Base-by-base conservation (phyloP, 2,888 invertebrate species). In the Apoda limacodes region DNA sequence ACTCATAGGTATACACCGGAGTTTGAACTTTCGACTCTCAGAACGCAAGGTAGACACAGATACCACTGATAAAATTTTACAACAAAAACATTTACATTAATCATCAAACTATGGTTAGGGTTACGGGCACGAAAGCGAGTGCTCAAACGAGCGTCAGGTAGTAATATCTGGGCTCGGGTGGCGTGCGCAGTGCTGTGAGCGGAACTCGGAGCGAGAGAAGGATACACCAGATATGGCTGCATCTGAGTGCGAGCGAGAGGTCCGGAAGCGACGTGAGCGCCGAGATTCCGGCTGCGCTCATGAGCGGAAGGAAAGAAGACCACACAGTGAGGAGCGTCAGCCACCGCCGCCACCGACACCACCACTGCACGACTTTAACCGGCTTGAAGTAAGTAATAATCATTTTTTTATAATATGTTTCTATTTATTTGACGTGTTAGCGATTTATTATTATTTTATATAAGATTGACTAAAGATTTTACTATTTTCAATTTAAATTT, bases 241-340 rank as follows among this genome's bases (percentile, higher is more conserved):
- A 41, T 74, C 82, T 30, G 76, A 82, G 63, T 74, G 83, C 59
- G 82, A 82, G 67, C 69, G 83, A 49, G 78, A 83, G 65, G 82
- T 83, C 45, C 81, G 84, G 50, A 85, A 85, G 64, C 75, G 85
- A 26, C 85, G 85, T 54, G 85, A 85, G 66, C 80, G 83, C 32
- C 72, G 83, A n/a, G 83, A 85, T 53, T 82, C 84, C 34, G 83
- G 84, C 35, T 64, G 69, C 49, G 66, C 75, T 21, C 80, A 75
- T 50, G 81, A 80, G 60, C 58, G 80, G 34, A 80, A 78, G 40
- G 80, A 80, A 43, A 53, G 80, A 25, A 55, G 80, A 32, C 74
- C 80, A 22, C 76, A 71, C 43, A 78, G 80, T 46, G 80, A 80
- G 48, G 80, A 80, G 53, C 58, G 78, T n/a, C 53, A 58, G 5